A percentile compares a stretch with the other conserved stretches of the same genome.
Evolutionary conservation across 2,797 vertebrate genomes (phyloP).

Genomic region (Acanthopagrus latus): DNA sequence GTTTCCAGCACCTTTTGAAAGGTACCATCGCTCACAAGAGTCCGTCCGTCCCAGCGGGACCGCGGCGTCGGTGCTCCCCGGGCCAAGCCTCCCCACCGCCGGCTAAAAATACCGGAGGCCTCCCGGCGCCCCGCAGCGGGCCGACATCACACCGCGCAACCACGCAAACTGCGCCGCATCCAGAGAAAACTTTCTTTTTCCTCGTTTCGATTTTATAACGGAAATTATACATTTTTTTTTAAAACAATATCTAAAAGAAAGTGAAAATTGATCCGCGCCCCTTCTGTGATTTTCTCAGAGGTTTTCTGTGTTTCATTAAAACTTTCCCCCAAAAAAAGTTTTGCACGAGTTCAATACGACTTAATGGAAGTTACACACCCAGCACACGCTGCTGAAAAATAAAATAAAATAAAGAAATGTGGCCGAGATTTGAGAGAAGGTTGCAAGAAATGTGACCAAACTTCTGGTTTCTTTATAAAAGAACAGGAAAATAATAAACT

Average conservation of each 20-base stretch:
- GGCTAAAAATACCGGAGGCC: slow-evolving; percentile 82
- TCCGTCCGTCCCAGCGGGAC: slow-evolving; percentile 68
- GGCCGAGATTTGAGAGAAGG: slow-evolving; percentile 53
- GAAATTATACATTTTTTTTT: background rate
- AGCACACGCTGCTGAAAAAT: slow-evolving; percentile 33
- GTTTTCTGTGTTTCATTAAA: slow-evolving; percentile 2
- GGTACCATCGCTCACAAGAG: slow-evolving; percentile 73
- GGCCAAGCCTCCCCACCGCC: slow-evolving; percentile 63
- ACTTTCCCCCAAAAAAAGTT: slow-evolving; percentile 34
- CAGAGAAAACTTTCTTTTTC: background rate
- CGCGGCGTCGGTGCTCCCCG: slow-evolving; percentile 56
- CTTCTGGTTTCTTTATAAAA: slow-evolving; percentile 23
- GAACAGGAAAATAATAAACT: slow-evolving; percentile 12
- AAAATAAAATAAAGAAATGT: slow-evolving; percentile 29
- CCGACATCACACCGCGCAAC: slow-evolving; percentile 30
- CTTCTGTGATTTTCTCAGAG: background rate
- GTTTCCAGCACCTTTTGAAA: slow-evolving; percentile 73
- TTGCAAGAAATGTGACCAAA: slow-evolving; percentile 28
- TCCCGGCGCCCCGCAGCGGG: slow-evolving; percentile 66
- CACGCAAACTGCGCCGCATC: slow-evolving; percentile 18
- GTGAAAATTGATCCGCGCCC: background rate
- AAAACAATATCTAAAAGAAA: background rate
- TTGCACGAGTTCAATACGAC: slow-evolving; percentile 39
- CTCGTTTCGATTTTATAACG: background rate
- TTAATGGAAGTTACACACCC: slow-evolving; percentile 56